Evolutionary conservation across 1,140 invertebrate species (phyloP).

Genomic region (Bombus cullumanus): DNA sequence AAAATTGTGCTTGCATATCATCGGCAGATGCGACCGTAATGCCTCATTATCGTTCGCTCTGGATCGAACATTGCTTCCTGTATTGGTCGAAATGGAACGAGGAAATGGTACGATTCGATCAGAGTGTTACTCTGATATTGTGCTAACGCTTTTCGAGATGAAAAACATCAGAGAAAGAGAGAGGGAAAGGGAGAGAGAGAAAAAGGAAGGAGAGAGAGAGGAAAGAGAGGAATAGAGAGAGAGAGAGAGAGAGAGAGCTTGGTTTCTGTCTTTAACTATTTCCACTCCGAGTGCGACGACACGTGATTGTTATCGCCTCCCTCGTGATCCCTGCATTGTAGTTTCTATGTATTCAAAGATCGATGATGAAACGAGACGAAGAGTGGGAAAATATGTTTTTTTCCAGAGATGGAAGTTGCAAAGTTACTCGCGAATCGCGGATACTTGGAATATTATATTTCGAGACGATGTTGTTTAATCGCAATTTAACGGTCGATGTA

Average conservation of each 20-base stretch:
- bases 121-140: too few relatives aligned
- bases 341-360: background rate
- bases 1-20: conserved; percentile 72
- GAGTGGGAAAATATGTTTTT: background rate
- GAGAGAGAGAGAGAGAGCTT: background rate
- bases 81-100: background rate
- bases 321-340: conserved; percentile 6
- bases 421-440: too few relatives aligned
- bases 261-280: background rate
- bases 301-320: conserved; percentile 25
- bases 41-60: conserved; percentile 58
- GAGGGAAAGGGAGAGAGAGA: background rate
- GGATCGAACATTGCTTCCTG: background rate
- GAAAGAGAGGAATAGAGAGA: background rate
- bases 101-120: background rate
- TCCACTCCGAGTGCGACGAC: background rate
- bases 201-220: background rate
- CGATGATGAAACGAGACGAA: background rate
- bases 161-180: background rate
- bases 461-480: too few relatives aligned
- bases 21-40: conserved; percentile 61
- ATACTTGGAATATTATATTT: background rate
- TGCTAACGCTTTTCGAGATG: too few relatives aligned
- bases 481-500: too few relatives aligned
- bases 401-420: background rate